Conservation (phyloP, 2,888 invertebrate species). For the Acanthosepion lycidas region DNA sequence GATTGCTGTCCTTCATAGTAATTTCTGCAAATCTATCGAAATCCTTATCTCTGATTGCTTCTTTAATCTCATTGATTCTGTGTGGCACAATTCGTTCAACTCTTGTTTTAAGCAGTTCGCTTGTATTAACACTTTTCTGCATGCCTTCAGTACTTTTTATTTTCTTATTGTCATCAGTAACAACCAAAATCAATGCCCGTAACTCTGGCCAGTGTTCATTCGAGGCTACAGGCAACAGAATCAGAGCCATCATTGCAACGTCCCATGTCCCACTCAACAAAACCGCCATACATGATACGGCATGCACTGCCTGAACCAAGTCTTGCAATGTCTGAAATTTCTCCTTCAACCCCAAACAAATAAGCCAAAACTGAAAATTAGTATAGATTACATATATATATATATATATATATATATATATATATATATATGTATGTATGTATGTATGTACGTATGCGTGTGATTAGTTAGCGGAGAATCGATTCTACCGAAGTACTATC, state of each 20-base stretch:
- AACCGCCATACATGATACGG: slow-evolving; percentile 93
- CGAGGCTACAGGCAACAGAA: slow-evolving; percentile 79
- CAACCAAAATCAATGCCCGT: slow-evolving; percentile 90
- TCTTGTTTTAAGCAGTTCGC: slow-evolving; percentile 85
- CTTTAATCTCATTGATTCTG: slow-evolving; percentile 79
- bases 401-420: too few relatives aligned
- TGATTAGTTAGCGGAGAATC: too few relatives aligned
- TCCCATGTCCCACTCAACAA: slow-evolving; percentile 90
- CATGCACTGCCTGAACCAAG: slow-evolving; percentile 94
- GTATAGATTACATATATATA: too few relatives aligned
- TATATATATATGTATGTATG: too few relatives aligned
- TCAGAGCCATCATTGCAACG: slow-evolving; percentile 66
- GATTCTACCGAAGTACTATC: too few relatives aligned
- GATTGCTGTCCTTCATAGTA: slow-evolving; percentile 98
- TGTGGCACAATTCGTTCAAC: slow-evolving; percentile 83
- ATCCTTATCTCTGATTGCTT: slow-evolving; percentile 82
- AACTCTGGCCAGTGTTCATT: slow-evolving; percentile 91
- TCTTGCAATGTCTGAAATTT: too few relatives aligned
- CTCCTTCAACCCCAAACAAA: too few relatives aligned
- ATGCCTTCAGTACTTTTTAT: slow-evolving; percentile 92
- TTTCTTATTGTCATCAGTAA: slow-evolving; percentile 86
- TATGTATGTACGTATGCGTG: too few relatives aligned
- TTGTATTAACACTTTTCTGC: slow-evolving; percentile 86
- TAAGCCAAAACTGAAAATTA: too few relatives aligned
- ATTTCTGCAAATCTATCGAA: slow-evolving; percentile 91